phyloP scores from a whole-genome alignment of 2,888 invertebrate species.

The Ochropleura leucogaster region DNA sequence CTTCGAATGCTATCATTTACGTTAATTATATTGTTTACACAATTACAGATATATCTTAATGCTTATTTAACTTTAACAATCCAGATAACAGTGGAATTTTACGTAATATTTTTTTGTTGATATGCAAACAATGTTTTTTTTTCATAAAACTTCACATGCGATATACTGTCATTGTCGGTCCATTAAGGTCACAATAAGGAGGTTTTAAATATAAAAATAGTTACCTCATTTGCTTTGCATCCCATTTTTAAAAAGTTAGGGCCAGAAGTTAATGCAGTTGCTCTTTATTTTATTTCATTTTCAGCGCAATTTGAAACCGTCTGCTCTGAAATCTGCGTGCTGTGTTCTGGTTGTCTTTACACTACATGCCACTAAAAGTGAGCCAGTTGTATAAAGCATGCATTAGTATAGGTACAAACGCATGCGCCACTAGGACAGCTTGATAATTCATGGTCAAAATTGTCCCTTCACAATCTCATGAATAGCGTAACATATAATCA shows the following conservation, averaged over 20 bases:
- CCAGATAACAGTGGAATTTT: conserved; percentile 78
- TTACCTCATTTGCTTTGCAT: neutral
- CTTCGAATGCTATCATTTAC: conserved; percentile 74
- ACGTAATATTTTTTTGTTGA: conserved; percentile 68
- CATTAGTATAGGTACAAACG: conserved; percentile 5
- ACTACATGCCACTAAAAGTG: conserved; percentile 1
- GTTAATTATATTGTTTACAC: conserved; percentile 71
- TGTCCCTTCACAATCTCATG: neutral
- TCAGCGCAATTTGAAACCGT: neutral
- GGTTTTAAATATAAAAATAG: conserved; percentile 23
- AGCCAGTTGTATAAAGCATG: neutral
- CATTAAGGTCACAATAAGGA: conserved; percentile 42
- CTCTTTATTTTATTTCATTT: neutral
- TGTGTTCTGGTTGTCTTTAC: neutral
- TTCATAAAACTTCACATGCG: conserved; percentile 28
- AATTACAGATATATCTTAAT: conserved; percentile 58
- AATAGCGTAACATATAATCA: neutral
- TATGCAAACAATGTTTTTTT: conserved; percentile 45
- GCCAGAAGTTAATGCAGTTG: neutral
- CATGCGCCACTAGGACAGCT: conserved; percentile 1
- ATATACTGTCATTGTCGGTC: conserved; percentile 45
- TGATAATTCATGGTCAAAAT: neutral
- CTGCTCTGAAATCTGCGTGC: neutral
- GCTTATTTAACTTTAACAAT: conserved; percentile 58
- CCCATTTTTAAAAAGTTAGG: neutral